These are phyloP conservation scores for Serripes groenlandicus DNA, from an alignment of 2,888 invertebrate genomes.

Conservation along the genomic window DNA sequence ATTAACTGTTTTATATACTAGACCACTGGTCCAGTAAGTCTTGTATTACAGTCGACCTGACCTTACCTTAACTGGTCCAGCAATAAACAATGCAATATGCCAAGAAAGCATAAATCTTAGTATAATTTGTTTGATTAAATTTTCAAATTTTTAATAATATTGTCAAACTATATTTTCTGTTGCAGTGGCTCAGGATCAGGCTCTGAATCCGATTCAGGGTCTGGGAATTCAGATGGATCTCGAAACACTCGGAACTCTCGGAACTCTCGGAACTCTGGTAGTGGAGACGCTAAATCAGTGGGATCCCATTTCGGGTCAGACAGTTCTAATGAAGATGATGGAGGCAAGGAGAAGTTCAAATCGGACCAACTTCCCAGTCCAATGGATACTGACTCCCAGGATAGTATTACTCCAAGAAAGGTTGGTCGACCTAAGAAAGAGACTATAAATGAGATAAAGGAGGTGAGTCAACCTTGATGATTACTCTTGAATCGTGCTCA, in stretches of 20 bases:
- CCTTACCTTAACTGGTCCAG: no score
- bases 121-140: no score
- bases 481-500: no score
- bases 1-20: no score
- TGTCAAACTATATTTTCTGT: conserved; percentile 18
- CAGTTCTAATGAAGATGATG: conserved; percentile 62
- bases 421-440: conserved; percentile 67
- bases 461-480: conserved; percentile 66
- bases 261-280: conserved; percentile 22
- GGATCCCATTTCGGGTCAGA: conserved; percentile 51
- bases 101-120: no score
- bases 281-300: conserved; percentile 58
- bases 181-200: conserved; percentile 74
- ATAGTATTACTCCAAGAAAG: conserved; percentile 23
- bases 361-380: conserved; percentile 32
- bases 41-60: no score
- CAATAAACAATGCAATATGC: no score
- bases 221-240: conserved; percentile 68
- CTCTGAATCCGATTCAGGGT: conserved; percentile 80
- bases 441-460: conserved; percentile 74
- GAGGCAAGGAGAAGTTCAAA: conserved; percentile 25
- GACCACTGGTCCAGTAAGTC: no score
- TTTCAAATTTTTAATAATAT: no score
- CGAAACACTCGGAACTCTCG: conserved; percentile 24
- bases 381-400: conserved; percentile 55